Base-by-base conservation (phyloP, 2,797 vertebrate genomes). In the Mastacembelus armatus region DNA sequence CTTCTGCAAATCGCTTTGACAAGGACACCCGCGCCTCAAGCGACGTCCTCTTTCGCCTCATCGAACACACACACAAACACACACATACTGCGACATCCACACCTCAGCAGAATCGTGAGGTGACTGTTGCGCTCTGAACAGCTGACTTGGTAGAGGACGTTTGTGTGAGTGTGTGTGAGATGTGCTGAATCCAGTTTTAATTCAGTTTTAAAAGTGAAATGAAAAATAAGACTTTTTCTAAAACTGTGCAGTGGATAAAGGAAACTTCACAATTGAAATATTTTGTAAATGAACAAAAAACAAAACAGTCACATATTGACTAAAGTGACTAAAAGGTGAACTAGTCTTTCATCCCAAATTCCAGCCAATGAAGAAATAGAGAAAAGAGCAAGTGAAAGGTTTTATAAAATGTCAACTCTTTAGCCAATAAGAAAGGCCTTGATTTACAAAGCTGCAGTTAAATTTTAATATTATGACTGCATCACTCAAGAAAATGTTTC, bases 1-100 rank as follows among this genome's bases (percentile, higher is more conserved):
- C 86, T 91, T 88, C 79, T 85, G 84, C 83, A 91, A 90, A 93
- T 91, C 84, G 86, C 86, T 91, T 82, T 92, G 92, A 92, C 91
- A 92, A 92, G 90, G 91, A 93, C 92, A 90, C 85, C 85, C 82
- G 59, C 55, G 85, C 89, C 88, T 89, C 33, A 71, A 90, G 87
- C 88, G 50, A 66, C 74, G 81, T 88, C 89, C 86, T 91, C 88
- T 90, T 89, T 91, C 84, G 86, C 86, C 85, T 90, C 86, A 88
- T 86, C 85, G 83, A 89, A 87, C 89, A 87, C 83, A 77, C 77
- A 85, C 75, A 62, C 22, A 45, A 43, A 66, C 33, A 73, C 74
- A 69, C 71, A 54, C 72, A 63, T 15, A 38, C 67, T 68, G 68
- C 66, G 67, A 86, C 84, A 83, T 85, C 65, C 72, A 79, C 82